Evolutionary conservation across 1,140 invertebrate species (phyloP), one percentile per base, ranked within the genome.

Genomic region (Cherax quadricarinatus): DNA sequence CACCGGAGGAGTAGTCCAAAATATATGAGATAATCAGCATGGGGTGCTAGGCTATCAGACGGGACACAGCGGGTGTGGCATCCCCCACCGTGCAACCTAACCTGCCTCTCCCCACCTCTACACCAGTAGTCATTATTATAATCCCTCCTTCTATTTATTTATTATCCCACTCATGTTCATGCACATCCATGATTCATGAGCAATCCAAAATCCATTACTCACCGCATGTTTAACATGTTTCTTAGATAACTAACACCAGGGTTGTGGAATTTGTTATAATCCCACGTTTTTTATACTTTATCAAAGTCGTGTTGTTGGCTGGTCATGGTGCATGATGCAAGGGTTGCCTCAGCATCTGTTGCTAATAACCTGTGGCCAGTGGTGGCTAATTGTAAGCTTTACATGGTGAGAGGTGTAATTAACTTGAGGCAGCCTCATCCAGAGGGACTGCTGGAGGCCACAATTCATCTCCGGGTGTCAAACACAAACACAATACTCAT

Each of bases 21-120:
- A 86, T 86, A 86, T 86, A 86, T 86, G 84, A 86, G 84, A 86
- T 86, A 86, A 86, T 86, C 84, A 86, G 84, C 84, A 86, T 86
- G 84, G 60, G 84, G 84, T 75, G 84, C 84, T n/a, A 86, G 84
- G 66, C 84, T 75, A 86, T 86, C 84, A 86, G 84, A 86, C 18
- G 70, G 30, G 24, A 66, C 66, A 14, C 84, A 86, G 84, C 84
- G 49, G 84, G 84, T 49, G 66, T 16, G 66, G 60, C 84, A 66
- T 66, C 84, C 14, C 84, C 57, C 84, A 48, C 60, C 66, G 48
- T 48, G 84, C 62, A 62, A 66, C 84, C 49, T 14, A 57, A 83
- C 81, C 81, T 60, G 9, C 51, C 24, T 30, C 70, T 75, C 66
- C 48, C 41, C 83, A 66, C 83, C 48, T 66, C 81, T 24, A 12